These are phyloP conservation scores for Nettapus auritus DNA, from an alignment of 2,113 vertebrate genomes.

Conservation along the genomic window DNA sequence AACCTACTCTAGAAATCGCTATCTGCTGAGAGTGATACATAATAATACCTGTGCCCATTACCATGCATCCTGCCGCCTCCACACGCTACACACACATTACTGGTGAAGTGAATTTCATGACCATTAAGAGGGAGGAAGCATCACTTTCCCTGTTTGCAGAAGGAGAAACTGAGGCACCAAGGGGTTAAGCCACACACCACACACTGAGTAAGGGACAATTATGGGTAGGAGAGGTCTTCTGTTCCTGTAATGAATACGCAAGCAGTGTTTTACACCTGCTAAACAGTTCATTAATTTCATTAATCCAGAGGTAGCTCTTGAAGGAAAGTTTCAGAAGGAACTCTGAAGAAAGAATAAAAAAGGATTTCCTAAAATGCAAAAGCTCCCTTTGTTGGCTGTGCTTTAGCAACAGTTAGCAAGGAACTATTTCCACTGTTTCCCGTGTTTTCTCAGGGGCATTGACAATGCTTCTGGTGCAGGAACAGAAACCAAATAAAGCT, in stretches of 20 bases:
- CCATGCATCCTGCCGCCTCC: not conserved
- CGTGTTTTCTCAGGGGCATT: not conserved
- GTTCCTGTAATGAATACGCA: not conserved
- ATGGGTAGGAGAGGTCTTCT: not conserved
- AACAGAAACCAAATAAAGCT: conserved; percentile 52
- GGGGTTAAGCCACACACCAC: not conserved
- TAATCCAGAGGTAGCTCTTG: not conserved
- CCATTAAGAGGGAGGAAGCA: not conserved
- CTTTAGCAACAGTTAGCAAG: not conserved
- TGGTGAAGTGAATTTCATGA: not conserved
- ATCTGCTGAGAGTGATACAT: conserved; percentile 24
- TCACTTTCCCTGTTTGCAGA: not conserved
- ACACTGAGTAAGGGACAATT: not conserved
- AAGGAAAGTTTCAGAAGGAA: not conserved
- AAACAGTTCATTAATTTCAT: not conserved
- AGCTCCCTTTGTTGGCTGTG: not conserved
- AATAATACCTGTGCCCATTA: conserved; percentile 26
- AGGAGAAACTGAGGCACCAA: conserved; percentile 44
- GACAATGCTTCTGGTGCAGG: not conserved
- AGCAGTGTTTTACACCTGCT: not conserved
- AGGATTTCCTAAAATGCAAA: not conserved
- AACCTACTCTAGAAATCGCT: conserved; percentile 60
- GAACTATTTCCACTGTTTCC: not conserved
- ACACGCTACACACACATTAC: not conserved
- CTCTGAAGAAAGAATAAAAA: not conserved